Base-by-base conservation (phyloP, 2,888 invertebrate genomes). In the Microplitis deprimator region DNA sequence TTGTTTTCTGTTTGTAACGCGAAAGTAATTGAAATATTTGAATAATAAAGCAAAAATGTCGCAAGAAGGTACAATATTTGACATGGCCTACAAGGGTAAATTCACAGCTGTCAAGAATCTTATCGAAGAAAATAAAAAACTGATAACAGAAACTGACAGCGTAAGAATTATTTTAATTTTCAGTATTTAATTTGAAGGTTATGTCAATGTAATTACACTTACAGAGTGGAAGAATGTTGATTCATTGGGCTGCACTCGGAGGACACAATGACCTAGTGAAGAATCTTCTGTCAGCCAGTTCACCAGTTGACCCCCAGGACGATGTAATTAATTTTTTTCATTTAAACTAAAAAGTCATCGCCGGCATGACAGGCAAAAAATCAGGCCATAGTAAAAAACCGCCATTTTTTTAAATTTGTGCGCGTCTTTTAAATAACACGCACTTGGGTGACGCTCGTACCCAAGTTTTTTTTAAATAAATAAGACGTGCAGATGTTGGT, bases 231-330 rank as follows among this genome's bases (percentile, higher is more conserved):
- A 92, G 96, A 78, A 91, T 94, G 80, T 91, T 96, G 20, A 90
- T 96, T 81, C 96, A 96, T 88, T 95, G 96, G 95, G 95, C 96
- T 60, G 92, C 94, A 71, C 91, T 95, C 74, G 94, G 95, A 80
- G 96, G 96, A 29, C 95, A 95, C 89, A 91, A 93, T 68, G 93
- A 94, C 82, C 90, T 96, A 73, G 95, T 95, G 0, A 92, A 92
- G 71, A 93, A 92, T 89, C 90, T 96, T 65, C 87, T 96, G 62
- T 93, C 94, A 76, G 89, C 91, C 64, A 93, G 93, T 6, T 93
- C 93, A 81, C 92, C 93, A 70, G 91, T 95, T 65, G 95, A 96
- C 89, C 92, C 93, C 69, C 83, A 89, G 6, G 96, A 96, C 91
- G 96, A 96, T 85, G 93, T 93, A 89, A 89, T 90, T 68, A 29